A percentile compares a stretch with the other conserved stretches of the same genome.
These are phyloP conservation scores for Neotragus moschatus DNA, from an alignment of 2,113 vertebrate species.

Conservation along the genomic window DNA sequence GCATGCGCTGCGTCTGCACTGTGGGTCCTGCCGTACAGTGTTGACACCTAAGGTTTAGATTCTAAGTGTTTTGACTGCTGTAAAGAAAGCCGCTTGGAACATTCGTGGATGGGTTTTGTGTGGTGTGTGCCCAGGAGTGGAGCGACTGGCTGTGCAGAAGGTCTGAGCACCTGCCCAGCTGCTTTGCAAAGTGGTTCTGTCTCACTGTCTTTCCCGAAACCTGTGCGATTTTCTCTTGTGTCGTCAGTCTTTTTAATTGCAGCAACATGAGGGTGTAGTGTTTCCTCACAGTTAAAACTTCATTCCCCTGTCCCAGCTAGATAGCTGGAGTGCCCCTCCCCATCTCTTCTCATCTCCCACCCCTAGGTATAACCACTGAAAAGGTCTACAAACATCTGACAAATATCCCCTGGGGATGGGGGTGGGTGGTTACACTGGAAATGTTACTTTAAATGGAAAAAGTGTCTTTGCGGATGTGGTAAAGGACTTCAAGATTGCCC, in stretches of 20 bases:
- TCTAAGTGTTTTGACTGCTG: neutral
- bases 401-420: neutral
- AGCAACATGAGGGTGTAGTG: neutral
- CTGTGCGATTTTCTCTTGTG: no score
- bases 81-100: neutral
- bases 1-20: neutral
- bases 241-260: neutral
- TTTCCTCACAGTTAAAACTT: neutral
- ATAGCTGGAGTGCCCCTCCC: neutral
- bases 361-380: neutral
- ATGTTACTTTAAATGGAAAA: neutral
- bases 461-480: neutral
- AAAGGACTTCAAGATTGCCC: neutral
- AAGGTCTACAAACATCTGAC: neutral
- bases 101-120: neutral
- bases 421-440: neutral
- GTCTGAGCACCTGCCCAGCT: neutral
- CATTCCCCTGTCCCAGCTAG: neutral
- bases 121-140: neutral
- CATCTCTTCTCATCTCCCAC: neutral
- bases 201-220: neutral
- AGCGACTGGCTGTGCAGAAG: neutral
- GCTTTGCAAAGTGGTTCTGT: neutral
- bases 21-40: fast-evolving
- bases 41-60: no score